Base-by-base conservation (phyloP, 23 tunicate genomes). In the Phallusia fumigata region DNA sequence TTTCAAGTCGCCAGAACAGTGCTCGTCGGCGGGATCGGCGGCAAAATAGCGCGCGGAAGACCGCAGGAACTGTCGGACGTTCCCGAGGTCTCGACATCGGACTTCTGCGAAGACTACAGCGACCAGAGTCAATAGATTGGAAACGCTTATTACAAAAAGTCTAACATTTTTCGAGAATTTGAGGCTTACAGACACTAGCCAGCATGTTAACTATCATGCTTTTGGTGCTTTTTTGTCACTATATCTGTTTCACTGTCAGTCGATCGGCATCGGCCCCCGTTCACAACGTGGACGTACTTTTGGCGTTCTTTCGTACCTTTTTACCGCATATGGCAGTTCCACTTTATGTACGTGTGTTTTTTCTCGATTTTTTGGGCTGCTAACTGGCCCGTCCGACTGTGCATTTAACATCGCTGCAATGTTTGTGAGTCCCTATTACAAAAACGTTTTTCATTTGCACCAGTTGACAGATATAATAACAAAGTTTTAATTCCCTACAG, bases 81-180 rank as follows among this genome's bases (percentile, higher is more conserved):
- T 31, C 91, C 97, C 53, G 97, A 92, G 50, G 88, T 87, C 3
- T 92, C 97, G 36, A 92, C 97, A 50, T 92, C 97, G 1, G 97
- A 92, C 84, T 92, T 92, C 80, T 91, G 96, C 69, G 96, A 91
- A 91, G 90, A 91, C 79, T 92, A 84, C 73, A 87, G 91, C 87
- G 97, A 92, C 73, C 87, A 81, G 31, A 92, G 91, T 82, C 97
- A 92, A 80, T 87, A 40, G 52, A 80, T 58, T 8, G 8, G 1
- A 24, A 58, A 3, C 10, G 47, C 5, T 10, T 40, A 3, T 40
- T 3, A 3, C 8, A 40, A 40, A 40, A 40, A 40, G 47, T 40
- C 5, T 40, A 40, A 3, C 10, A 10, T 40, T 40, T 10, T 10
- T 40, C 47, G 47, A 40, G 10, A 40, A 40, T 40, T 40, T 40